A percentile compares a stretch with the other conserved stretches of the same genome.
Conservation (phyloP, 2,888 invertebrate genomes). For the Campopleginae sp. region DNA sequence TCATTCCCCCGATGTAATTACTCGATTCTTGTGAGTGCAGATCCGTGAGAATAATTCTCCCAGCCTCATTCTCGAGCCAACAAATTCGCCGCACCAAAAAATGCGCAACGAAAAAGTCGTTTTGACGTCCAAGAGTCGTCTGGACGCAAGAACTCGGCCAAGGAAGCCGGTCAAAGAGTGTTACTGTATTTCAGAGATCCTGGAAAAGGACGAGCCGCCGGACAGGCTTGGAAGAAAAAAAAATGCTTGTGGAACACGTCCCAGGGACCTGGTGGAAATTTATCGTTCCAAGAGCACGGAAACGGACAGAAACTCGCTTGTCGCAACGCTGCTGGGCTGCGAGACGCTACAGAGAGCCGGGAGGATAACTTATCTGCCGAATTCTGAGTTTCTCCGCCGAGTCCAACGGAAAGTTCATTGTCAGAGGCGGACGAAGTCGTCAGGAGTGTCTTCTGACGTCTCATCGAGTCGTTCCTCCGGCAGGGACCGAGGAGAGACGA, state of each 20-base stretch:
- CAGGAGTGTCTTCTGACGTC: background rate
- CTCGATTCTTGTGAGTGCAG: background rate
- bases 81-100: constrained; percentile 68
- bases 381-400: constrained; percentile 77
- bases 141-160: constrained; percentile 36
- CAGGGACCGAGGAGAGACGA: background rate
- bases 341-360: constrained; percentile 75
- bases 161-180: constrained; percentile 77
- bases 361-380: constrained; percentile 76
- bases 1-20: too few relatives aligned
- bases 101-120: constrained; percentile 69
- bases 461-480: background rate
- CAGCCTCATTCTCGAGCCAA: constrained; percentile 53
- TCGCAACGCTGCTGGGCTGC: constrained; percentile 66
- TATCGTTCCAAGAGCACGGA: constrained; percentile 19
- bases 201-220: constrained; percentile 39
- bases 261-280: constrained; percentile 50
- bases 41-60: background rate
- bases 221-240: background rate
- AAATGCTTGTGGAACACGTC: background rate
- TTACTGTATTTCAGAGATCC: constrained; percentile 74
- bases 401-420: constrained; percentile 71
- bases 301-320: background rate
- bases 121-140: constrained; percentile 73
- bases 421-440: constrained; percentile 33